Percentiles rank a stretch among this genome's conserved stretches.
phyloP scores from a whole-genome alignment of 2,888 invertebrate genomes.

The Odontothrips loti region DNA sequence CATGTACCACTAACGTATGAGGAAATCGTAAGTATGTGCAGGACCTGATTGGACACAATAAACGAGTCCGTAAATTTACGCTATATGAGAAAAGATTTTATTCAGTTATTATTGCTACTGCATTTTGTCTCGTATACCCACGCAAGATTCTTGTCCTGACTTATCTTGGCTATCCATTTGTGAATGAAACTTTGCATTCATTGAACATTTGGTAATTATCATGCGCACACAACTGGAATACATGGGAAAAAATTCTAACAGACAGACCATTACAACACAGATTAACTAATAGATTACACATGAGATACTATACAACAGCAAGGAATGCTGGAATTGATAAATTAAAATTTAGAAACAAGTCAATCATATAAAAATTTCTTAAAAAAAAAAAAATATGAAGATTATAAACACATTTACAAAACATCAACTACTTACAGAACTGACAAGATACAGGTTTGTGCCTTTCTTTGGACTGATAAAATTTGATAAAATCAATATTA shows the following conservation, averaged over 20 bases:
- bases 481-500: slow-evolving; percentile 24
- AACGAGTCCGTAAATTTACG: background rate
- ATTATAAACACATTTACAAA: slow-evolving; percentile 24
- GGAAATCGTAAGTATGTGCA: background rate
- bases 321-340: background rate
- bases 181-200: slow-evolving; percentile 10
- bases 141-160: background rate
- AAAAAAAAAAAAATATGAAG: background rate
- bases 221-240: background rate
- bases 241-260: background rate
- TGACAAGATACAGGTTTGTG: slow-evolving; percentile 14
- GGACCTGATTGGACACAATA: background rate
- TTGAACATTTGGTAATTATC: background rate
- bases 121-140: background rate
- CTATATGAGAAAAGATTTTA: background rate
- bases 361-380: slow-evolving; percentile 16
- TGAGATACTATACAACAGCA: slow-evolving; percentile 8
- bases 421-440: slow-evolving; percentile 9
- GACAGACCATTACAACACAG: background rate
- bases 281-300: slow-evolving; percentile 2
- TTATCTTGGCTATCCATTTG: background rate
- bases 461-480: slow-evolving; percentile 17
- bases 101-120: background rate
- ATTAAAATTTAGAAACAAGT: slow-evolving; percentile 24
- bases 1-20: background rate